A percentile compares a stretch with the other conserved stretches of the same genome.
phyloP scores from a whole-genome alignment of 1,140 invertebrate species.

The honey bee (Apis mellifera) region DNA sequence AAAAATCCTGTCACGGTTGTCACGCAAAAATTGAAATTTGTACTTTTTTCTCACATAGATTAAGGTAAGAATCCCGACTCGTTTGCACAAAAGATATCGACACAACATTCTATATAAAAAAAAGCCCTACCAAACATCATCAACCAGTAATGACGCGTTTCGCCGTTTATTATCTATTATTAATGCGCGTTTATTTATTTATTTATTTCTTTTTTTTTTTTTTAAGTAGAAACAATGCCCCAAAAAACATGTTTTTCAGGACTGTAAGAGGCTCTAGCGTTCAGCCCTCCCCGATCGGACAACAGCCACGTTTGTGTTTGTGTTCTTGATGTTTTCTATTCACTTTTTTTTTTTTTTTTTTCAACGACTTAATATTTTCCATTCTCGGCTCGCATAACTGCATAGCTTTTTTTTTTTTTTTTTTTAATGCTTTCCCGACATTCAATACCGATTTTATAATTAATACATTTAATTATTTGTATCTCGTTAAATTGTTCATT shows the following conservation, averaged over 20 bases:
- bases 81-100: conserved; percentile 72
- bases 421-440: conserved; percentile 66
- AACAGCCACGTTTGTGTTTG: conserved; percentile 79
- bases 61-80: conserved; percentile 72
- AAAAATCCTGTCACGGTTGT: conserved; percentile 77
- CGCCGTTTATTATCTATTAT: conserved; percentile 52
- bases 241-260: conserved; percentile 69
- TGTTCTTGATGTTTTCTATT: conserved; percentile 66
- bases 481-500: conserved; percentile 71
- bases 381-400: conserved; percentile 67
- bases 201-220: too few relatives aligned
- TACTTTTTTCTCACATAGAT: conserved; percentile 76
- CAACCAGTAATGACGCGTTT: conserved; percentile 50
- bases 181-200: conserved; percentile 61
- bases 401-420: too few relatives aligned
- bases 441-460: conserved; percentile 76
- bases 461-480: conserved; percentile 73
- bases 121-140: conserved; percentile 71
- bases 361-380: conserved; percentile 79
- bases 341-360: too few relatives aligned
- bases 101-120: conserved; percentile 72
- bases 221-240: conserved; percentile 78
- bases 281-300: conserved; percentile 79
- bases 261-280: conserved; percentile 74
- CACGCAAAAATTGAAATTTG: conserved; percentile 79